Evolutionary conservation across 2,888 invertebrate genomes (phyloP).

Genomic region (Synergus itoensis): DNA sequence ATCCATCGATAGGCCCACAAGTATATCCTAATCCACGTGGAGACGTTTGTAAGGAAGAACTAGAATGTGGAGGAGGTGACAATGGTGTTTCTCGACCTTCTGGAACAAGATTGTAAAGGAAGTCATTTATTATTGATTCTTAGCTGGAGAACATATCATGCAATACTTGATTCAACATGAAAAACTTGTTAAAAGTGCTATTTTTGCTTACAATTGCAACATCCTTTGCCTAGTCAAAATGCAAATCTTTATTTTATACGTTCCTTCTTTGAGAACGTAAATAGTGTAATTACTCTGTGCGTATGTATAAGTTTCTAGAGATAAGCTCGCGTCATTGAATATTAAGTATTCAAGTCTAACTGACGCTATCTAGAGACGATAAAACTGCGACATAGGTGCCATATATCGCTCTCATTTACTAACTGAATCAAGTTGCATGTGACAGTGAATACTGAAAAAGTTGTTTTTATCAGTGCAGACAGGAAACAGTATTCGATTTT

Average conservation of each 20-base stretch:
- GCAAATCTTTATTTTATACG: not conserved
- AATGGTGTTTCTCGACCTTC: slow-evolving; percentile 82
- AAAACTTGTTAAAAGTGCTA: not conserved
- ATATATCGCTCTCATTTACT: slow-evolving; percentile 33
- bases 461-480: slow-evolving; percentile 27
- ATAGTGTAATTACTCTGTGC: not conserved
- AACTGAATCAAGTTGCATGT: not conserved
- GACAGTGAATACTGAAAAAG: slow-evolving; percentile 10
- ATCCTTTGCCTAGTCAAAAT: not conserved
- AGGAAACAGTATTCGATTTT: slow-evolving; percentile 21
- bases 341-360: slow-evolving; percentile 16
- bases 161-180: not conserved
- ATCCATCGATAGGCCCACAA: slow-evolving; percentile 93
- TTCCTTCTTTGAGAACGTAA: not conserved
- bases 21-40: slow-evolving; percentile 82
- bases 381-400: slow-evolving; percentile 3
- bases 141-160: too few species aligned
- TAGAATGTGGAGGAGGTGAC: slow-evolving; percentile 76
- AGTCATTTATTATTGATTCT: not conserved
- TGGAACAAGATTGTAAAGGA: slow-evolving; percentile 69
- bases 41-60: slow-evolving; percentile 78
- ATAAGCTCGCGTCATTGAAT: slow-evolving; percentile 27
- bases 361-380: slow-evolving; percentile 1
- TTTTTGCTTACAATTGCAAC: not conserved
- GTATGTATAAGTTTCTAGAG: not conserved